A percentile compares a stretch with the other conserved stretches of the same genome.
Conservation (phyloP, 2,797 vertebrate species). For the Leptodactylus fallax region DNA sequence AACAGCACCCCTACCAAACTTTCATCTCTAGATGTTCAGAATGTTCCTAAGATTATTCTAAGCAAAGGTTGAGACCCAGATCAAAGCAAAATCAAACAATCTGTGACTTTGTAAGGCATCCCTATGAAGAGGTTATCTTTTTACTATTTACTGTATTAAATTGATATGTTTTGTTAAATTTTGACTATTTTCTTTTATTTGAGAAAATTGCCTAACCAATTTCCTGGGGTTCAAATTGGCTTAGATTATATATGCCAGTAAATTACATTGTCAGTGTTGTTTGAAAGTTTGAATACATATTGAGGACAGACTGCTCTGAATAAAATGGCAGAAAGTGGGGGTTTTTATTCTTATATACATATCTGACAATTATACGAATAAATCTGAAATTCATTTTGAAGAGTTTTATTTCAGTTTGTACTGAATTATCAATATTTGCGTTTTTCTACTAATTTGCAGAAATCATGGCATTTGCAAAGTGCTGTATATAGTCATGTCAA, state of each 20-base stretch:
- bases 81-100: conserved; percentile 68
- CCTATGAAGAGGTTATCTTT: conserved; percentile 53
- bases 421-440: background rate
- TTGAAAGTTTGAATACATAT: conserved; percentile 46
- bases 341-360: background rate
- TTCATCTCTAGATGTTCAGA: conserved; percentile 72
- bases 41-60: conserved; percentile 71
- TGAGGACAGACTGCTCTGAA: background rate
- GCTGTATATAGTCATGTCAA: no score
- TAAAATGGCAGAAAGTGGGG: background rate
- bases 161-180: conserved; percentile 37
- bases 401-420: background rate
- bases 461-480: background rate
- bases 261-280: conserved; percentile 43
- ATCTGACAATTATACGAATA: background rate
- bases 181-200: conserved; percentile 28
- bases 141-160: conserved; percentile 56
- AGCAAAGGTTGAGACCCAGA: conserved; percentile 64
- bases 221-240: conserved; percentile 59
- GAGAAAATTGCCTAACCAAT: conserved; percentile 40
- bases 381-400: background rate
- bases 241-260: conserved; percentile 53
- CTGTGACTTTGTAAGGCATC: conserved; percentile 55
- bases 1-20: conserved; percentile 76
- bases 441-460: background rate